phyloP scores from a whole-genome alignment of 2,113 vertebrate species.

The Corynorhinus townsendii region DNA sequence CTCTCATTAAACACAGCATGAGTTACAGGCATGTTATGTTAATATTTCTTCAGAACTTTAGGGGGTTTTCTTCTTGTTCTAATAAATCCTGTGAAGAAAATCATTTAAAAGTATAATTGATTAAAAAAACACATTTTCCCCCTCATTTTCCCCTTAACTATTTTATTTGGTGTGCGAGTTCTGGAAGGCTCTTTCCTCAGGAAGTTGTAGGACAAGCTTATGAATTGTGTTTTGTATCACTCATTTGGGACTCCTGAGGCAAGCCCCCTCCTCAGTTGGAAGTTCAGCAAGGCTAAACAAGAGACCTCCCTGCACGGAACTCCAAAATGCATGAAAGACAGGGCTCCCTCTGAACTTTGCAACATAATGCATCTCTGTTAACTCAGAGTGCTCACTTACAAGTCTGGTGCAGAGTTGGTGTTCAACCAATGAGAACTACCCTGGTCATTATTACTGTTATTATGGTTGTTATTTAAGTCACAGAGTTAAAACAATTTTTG shows the following conservation, averaged over 20 bases:
- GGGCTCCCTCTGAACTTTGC: background rate
- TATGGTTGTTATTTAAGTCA: background rate
- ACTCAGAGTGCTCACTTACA: background rate
- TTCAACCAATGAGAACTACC: background rate
- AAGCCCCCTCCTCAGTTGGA: background rate
- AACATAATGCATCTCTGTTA: constrained; percentile 36
- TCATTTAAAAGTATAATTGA: constrained; percentile 86
- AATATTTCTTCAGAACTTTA: constrained; percentile 89
- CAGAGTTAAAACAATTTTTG: background rate
- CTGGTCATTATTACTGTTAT: background rate
- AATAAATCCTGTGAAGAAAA: constrained; percentile 84
- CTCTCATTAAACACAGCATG: constrained; percentile 96
- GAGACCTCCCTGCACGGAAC: constrained; percentile 15
- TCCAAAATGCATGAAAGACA: background rate
- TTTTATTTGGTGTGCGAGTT: constrained; percentile 58
- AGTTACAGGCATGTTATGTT: constrained; percentile 89
- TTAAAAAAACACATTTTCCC: constrained; percentile 25
- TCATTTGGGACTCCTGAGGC: constrained; percentile 19
- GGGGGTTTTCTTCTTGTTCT: constrained; percentile 83
- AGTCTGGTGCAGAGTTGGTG: background rate
- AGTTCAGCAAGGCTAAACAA: constrained; percentile 6
- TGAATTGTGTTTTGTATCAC: constrained; percentile 45
- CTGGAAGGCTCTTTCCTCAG: constrained; percentile 55
- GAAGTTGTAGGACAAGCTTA: constrained; percentile 67
- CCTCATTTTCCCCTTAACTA: constrained; percentile 50